Conservation (phyloP, 2,888 invertebrate genomes). For the Hipparchia sbordonii region DNA sequence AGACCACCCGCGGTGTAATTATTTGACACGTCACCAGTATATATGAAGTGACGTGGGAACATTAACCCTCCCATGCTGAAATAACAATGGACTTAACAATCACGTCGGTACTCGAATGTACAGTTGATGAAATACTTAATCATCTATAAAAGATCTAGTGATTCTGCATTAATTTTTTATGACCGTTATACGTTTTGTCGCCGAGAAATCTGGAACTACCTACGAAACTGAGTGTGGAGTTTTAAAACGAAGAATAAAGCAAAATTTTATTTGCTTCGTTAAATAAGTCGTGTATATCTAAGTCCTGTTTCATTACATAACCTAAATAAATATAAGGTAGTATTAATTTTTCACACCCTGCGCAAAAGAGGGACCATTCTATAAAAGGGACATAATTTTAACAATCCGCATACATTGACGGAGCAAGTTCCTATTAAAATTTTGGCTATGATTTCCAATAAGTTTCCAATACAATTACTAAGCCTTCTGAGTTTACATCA, state of each 20-base stretch:
- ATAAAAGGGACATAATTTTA: neutral
- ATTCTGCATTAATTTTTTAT: conserved; percentile 27
- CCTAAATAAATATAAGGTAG: too few relatives aligned
- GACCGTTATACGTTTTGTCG: neutral
- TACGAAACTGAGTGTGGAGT: too few relatives aligned
- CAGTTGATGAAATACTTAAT: conserved; percentile 36
- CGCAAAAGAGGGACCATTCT: neutral
- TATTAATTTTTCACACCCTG: neutral
- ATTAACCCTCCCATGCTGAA: conserved; percentile 39
- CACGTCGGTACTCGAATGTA: conserved; percentile 17
- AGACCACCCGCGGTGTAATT: conserved; percentile 69
- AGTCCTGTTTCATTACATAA: too few relatives aligned
- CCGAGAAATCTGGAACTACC: neutral
- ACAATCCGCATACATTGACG: too few relatives aligned
- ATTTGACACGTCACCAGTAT: conserved; percentile 47
- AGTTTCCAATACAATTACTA: neutral
- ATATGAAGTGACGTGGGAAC: conserved; percentile 54
- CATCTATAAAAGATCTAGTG: conserved; percentile 34
- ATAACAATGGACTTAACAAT: conserved; percentile 29
- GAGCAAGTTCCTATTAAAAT: neutral
- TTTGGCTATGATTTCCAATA: neutral
- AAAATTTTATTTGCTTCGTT: too few relatives aligned
- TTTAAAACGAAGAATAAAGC: too few relatives aligned
- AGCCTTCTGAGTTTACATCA: neutral
- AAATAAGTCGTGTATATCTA: too few relatives aligned